Base-by-base conservation (phyloP, 2,113 vertebrate species). In the Pomatostomus ruficeps region DNA sequence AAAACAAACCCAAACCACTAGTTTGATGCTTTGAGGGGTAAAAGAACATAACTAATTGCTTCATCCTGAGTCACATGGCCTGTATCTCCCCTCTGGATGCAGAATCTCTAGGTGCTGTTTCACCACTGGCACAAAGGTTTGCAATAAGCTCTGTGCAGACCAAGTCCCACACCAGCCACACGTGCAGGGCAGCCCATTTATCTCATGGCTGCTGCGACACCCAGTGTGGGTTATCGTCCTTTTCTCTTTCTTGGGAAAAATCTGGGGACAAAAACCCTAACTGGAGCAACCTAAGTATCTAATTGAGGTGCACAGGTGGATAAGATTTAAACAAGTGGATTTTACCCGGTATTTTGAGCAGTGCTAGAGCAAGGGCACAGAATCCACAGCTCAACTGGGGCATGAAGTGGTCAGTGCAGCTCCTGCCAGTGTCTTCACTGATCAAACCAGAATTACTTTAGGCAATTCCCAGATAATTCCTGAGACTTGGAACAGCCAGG, bases 1-100 rank as follows among this genome's bases (percentile, higher is more conserved):
- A 25, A 12, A 26, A 42, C 21, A 58, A 76, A 21, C 2, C 6
- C 45, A 67, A 52, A 8, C 5, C 35, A 51, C 11, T 5, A 40
- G 3, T 48, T 77, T 46, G 16, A 33, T 40, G 1, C 13, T 33
- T 1, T 67, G 6, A 1, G 2, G 5, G 1, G 1, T 15, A 6
- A 55, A 66, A 43, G 2, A 22, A 3, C 8, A 7, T 35, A 42
- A 77, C 19, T 70, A 42, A 29, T 49, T 68, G 17, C 23, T 81
- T 77, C 21, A 12, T 46, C 14, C 15, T 52, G 14, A 46, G 16
- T 58, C 42, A 28, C 18, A 57, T 0, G 46, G 16, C 10, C 17
- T 77, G 9, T 49, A 7, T 42, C 66, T 81, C 12, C 35, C 42
- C 35, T 49, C 81, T 71, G 73, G 12, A 22, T 36, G 10, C 45